Base-by-base conservation (phyloP, 1,140 invertebrate species). In the Drosophila paulistorum region DNA sequence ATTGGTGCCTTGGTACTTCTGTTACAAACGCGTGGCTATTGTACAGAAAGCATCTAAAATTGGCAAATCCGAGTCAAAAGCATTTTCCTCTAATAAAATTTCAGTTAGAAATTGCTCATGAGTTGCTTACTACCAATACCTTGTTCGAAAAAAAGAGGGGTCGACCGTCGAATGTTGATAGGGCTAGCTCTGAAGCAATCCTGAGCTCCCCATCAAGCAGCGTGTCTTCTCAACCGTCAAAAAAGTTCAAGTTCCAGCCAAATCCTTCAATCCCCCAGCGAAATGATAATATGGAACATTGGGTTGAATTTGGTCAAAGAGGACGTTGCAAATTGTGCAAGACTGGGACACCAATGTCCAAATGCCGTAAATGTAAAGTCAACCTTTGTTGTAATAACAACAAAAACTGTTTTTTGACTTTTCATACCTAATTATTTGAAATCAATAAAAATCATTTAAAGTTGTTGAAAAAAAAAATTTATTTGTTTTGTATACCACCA, bases 261-360 rank as follows among this genome's bases (percentile, higher is more conserved):
- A 33, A 65, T 65, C 62, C 68, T 65, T 20, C 35, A 65, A n/a
- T 23, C 14, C 57, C 42, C 17, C 13, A 39, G 66, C 70, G 66
- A 57, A 70, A 64, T 51, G 70, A n/a, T n/a, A n/a, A n/a, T n/a
- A n/a, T n/a, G 70, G 66, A 72, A 58, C 63, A 77, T 66, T 77
- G 66, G 58, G 65, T 68, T 11, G 74, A 68, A 68, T 72, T n/a
- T n/a, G 20, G 61, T 55, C 57, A 77, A 72, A 77, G 68, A 73
- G 51, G 74, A n/a, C 41, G 64, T 54, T 71, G 72, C 65, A 79
- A 65, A 60, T 48, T 69, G 51, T 59, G n/a, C n/a, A n/a, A n/a
- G n/a, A n/a, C n/a, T n/a, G 68, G 65, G 35, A 75, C 72, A 2
- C 76, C 72, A 71, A 68, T 57, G 51, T 72, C 70, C 13, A 77